Conservation (phyloP, 1,140 invertebrate genomes). For the Eubasilissa regina region DNA sequence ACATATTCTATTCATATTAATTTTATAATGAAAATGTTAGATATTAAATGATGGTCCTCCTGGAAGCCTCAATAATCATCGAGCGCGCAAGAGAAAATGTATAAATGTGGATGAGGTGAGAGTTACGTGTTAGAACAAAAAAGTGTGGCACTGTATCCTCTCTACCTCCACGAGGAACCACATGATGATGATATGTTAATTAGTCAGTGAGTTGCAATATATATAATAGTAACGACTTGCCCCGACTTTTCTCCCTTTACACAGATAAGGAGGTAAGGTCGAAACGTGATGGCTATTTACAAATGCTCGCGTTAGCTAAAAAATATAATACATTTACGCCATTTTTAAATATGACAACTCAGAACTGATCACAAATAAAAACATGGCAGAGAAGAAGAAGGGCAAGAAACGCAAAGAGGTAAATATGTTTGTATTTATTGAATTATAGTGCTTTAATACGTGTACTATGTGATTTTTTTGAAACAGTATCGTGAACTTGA, state of each 20-base stretch:
- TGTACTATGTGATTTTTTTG: background rate
- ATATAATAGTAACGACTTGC: background rate
- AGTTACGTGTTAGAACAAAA: too few relatives aligned
- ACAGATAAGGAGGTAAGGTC: too few relatives aligned
- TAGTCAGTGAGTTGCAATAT: background rate
- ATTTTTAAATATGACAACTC: slow-evolving; percentile 37
- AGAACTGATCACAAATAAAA: slow-evolving; percentile 48
- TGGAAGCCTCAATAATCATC: too few relatives aligned
- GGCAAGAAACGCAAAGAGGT: slow-evolving; percentile 84
- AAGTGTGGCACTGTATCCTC: too few relatives aligned
- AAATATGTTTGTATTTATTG: slow-evolving; percentile 65
- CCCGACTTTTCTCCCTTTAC: background rate
- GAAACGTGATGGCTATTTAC: background rate
- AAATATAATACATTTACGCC: slow-evolving; percentile 5
- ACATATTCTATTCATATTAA: too few relatives aligned
- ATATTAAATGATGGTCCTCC: too few relatives aligned
- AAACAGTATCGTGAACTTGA: background rate
- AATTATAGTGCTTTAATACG: slow-evolving; percentile 1
- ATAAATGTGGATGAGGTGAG: too few relatives aligned
- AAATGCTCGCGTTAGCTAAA: background rate
- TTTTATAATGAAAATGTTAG: too few relatives aligned
- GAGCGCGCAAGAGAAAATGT: too few relatives aligned
- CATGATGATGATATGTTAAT: too few relatives aligned
- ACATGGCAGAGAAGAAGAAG: slow-evolving; percentile 84
- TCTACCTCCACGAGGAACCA: too few relatives aligned